Conservation (phyloP, 2,113 vertebrate genomes). For the Halichoeres trimaculatus region DNA sequence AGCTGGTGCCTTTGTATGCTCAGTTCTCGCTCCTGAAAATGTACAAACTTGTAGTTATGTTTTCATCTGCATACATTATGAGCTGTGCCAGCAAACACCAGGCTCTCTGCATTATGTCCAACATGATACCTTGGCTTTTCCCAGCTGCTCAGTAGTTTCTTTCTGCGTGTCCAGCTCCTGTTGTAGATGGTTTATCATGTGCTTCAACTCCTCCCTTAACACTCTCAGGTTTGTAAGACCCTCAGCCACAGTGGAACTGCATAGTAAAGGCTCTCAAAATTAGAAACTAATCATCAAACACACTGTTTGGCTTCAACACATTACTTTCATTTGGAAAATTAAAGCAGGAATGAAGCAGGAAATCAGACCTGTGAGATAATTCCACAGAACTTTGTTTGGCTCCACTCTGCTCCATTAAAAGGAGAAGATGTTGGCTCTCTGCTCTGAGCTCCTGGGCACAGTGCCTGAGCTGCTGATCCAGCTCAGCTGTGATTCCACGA, state of each 20-base stretch:
- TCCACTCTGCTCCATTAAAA: constrained; percentile 56
- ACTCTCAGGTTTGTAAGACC: constrained; percentile 61
- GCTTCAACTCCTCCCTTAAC: constrained; percentile 74
- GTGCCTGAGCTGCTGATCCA: constrained; percentile 57
- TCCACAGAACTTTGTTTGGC: constrained; percentile 6
- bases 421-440: constrained; percentile 54
- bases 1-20: constrained; percentile 74
- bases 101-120: background rate
- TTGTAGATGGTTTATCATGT: constrained; percentile 62
- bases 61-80: background rate
- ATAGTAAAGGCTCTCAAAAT: background rate
- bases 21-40: constrained; percentile 74
- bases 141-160: constrained; percentile 55
- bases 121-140: constrained; percentile 67
- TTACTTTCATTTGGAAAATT: background rate
- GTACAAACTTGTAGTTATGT: background rate
- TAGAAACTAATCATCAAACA: constrained; percentile 2
- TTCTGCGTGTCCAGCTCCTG: constrained; percentile 72
- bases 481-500: constrained; percentile 47
- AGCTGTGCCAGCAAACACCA: constrained; percentile 2
- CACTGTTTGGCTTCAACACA: background rate
- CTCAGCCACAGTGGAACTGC: constrained; percentile 66
- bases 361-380: constrained; percentile 65
- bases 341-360: background rate
- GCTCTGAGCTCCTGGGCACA: constrained; percentile 66